phyloP scores from a whole-genome alignment of 2,113 vertebrate species.

The Aptenodytes forsteri region DNA sequence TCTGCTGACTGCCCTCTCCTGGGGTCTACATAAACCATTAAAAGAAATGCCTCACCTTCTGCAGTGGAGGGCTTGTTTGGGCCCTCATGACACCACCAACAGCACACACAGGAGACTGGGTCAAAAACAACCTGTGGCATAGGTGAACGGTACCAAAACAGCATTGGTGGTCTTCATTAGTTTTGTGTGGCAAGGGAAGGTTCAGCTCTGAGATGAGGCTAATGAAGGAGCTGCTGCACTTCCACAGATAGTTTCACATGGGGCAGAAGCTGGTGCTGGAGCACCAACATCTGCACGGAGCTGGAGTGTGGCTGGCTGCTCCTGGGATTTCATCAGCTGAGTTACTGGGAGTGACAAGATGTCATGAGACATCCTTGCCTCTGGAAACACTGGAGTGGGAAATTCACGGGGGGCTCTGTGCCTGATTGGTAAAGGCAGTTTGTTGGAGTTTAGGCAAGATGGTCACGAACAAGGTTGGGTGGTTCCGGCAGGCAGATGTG shows the following conservation, averaged over 20 bases:
- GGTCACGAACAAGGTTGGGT: background rate
- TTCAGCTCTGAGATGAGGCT: background rate
- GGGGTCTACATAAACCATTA: background rate
- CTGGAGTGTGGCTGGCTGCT: background rate
- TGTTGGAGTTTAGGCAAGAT: background rate
- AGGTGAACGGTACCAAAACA: background rate
- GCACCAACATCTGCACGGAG: accelerated
- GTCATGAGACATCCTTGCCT: background rate
- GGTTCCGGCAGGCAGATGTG: background rate
- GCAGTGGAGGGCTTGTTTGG: background rate
- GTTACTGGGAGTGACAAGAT: background rate
- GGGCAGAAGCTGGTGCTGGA: background rate
- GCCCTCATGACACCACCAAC: background rate
- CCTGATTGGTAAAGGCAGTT: background rate
- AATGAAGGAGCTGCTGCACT: background rate
- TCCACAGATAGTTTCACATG: background rate
- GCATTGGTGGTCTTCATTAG: background rate
- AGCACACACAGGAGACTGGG: background rate
- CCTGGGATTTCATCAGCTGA: background rate
- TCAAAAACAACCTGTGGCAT: background rate
- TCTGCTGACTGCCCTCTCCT: background rate
- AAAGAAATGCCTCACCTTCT: background rate
- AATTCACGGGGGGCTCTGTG: background rate
- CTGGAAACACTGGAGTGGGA: background rate
- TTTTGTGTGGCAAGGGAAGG: background rate